Conservation (phyloP, 2,113 vertebrate genomes). For the Microtus richardsoni region DNA sequence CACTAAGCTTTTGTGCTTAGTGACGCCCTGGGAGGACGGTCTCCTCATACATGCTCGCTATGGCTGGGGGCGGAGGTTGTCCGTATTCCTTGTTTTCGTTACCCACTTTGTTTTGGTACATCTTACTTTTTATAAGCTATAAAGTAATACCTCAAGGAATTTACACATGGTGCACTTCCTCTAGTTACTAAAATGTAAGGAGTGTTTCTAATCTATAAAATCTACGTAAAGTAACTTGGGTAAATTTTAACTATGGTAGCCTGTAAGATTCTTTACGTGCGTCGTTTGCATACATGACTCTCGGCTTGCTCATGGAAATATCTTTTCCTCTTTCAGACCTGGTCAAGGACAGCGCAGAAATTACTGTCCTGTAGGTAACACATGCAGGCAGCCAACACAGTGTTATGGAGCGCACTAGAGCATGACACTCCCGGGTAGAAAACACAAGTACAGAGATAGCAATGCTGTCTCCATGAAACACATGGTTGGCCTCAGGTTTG, state of each 20-base stretch:
- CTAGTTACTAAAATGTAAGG: background rate
- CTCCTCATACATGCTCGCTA: background rate
- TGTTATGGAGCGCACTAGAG: background rate
- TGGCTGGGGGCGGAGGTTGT: background rate
- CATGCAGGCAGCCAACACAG: background rate
- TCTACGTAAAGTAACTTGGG: background rate
- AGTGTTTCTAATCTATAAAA: background rate
- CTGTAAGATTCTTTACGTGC: background rate
- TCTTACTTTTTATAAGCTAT: background rate
- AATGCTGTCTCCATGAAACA: too few species aligned
- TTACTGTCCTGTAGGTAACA: background rate
- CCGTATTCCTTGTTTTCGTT: background rate
- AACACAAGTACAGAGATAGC: background rate
- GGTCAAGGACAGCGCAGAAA: background rate
- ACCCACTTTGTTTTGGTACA: too few species aligned
- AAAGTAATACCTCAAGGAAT: background rate
- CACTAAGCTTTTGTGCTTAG: background rate
- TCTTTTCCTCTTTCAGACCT: background rate
- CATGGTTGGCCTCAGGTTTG: background rate
- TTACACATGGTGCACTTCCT: fast-evolving
- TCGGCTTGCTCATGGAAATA: background rate
- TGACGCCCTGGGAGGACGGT: too few species aligned
- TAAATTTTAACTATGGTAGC: background rate
- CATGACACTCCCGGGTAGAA: background rate
- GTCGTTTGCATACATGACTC: background rate